Evolutionary conservation across 2,888 invertebrate species (phyloP), one percentile per base, ranked within the genome.

Genomic region (Andrena haemorrhoa): DNA sequence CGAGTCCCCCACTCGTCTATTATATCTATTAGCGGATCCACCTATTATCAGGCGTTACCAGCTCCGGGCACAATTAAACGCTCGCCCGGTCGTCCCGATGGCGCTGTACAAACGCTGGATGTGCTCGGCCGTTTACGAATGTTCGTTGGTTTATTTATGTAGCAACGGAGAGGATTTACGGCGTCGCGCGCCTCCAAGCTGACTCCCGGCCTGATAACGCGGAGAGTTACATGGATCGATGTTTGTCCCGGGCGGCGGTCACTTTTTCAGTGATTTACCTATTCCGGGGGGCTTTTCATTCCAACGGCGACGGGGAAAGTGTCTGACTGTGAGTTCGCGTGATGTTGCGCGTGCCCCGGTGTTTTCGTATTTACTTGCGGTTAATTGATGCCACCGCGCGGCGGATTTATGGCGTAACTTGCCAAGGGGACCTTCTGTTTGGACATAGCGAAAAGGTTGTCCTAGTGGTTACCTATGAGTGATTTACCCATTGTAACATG

Each of bases 121-220:
- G 63, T 41, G 70, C 58, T 53, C 58, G 70, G 31, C 20, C 41
- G 70, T 71, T 71, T 56, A n/a, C 35, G 70, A 58, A 71, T 41
- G 60, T 35, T 71, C 60, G 70, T 29, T 35, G 60, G 70, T 33
- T 71, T 47, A 71, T 71, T 71, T 71, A 71, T 60, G 47, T 29
- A 33, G 53, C 56, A 56, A 51, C 63, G 53, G 16, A 7, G 7
- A 56, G 33, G 73, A 73, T 73, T 73, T 73, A 73, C 41, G 35
- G 70, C 69, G 56, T 31, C 26, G 41, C 31, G 20, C 41, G n/a
- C 23, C n/a, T n/a, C 41, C n/a, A 7, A 3, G 26, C 26, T 29
- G 70, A 60, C 68, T 69, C 33, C 68, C n/a, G 56, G 56, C n/a
- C 69, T 56, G 56, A 56, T 26, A 47, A 69, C 64, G 64, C 26